A percentile compares a stretch with the other conserved stretches of the same genome.
Conservation (phyloP, 2,888 invertebrate genomes). For the Hydroisotoma schaefferi region DNA sequence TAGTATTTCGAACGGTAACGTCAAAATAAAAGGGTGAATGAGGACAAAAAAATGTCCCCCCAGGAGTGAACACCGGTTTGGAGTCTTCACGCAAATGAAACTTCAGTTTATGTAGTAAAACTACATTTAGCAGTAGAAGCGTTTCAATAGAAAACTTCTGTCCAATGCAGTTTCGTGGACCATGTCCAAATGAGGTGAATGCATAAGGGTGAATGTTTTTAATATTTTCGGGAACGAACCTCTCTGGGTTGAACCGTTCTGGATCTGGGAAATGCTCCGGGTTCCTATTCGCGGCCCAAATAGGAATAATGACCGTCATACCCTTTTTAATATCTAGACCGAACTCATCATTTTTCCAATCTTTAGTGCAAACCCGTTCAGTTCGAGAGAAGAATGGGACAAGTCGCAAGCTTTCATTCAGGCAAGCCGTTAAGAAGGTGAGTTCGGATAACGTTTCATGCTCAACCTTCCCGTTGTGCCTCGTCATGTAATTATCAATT, state of each 20-base stretch:
- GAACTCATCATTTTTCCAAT: conserved; percentile 33
- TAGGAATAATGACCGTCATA: conserved; percentile 28
- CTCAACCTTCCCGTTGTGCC: conserved; percentile 32
- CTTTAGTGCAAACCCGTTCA: conserved; percentile 42
- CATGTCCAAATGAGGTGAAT: conserved; percentile 24
- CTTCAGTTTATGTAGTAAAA: conserved; percentile 14
- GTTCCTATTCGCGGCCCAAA: conserved; percentile 36
- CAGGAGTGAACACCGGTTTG: conserved; percentile 14
- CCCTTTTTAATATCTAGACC: conserved; percentile 36
- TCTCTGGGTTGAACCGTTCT: conserved; percentile 37
- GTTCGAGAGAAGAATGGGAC: conserved; percentile 36
- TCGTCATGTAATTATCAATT: conserved; percentile 32
- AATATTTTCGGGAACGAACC: conserved; percentile 40
- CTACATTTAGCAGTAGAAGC: conserved; percentile 17
- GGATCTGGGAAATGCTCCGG: conserved; percentile 33
- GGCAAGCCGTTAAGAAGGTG: conserved; percentile 34
- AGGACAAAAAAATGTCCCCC: conserved; percentile 17
- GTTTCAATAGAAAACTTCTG: conserved; percentile 22
- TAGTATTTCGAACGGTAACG: conserved; percentile 1
- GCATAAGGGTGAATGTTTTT: conserved; percentile 37
- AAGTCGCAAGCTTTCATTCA: conserved; percentile 37
- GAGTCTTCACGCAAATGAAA: conserved; percentile 20
- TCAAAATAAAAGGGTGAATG: conserved; percentile 21
- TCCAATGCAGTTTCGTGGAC: conserved; percentile 31
- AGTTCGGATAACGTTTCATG: conserved; percentile 39